Base-by-base conservation (phyloP, 2,113 vertebrate species). In the Eulacestoma nigropectus region DNA sequence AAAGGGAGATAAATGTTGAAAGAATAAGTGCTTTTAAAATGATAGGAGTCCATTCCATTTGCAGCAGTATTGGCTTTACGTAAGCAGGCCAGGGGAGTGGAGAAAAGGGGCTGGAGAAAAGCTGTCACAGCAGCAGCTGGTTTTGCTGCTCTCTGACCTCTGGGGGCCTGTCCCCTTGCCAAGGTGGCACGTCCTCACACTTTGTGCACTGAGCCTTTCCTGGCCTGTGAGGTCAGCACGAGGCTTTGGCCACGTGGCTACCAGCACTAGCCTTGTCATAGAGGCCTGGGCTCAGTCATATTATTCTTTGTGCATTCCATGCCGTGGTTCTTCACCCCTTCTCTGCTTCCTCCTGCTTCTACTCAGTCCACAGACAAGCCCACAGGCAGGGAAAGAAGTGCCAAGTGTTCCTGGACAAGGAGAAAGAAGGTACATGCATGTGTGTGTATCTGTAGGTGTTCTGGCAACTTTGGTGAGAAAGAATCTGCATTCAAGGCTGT, bases 171-270 rank as follows among this genome's bases (percentile, higher is more conserved):
- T 65, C 41, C 37, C 46, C 16, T n/a, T 47, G 25, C 42, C 73
- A 42, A 23, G 42, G 52, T 2, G 6, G 72, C 50, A 60, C 0
- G 0, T 67, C 63, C 44, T 81, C 23, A 59, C 8, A 2, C 16
- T 60, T 33, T 13, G 29, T 16, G 4, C 7, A 1, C 63, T 30
- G 32, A 59, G 41, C 17, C 63, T 47, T 42, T 75, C 62, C n/a
- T 35, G 35, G 39, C 27, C 50, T 30, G 4, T 14, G 33, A 65
- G 41, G 19, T 50, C 41, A 64, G 12, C 20, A 44, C 0, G 0
- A 63, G 20, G 49, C 44, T 86, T 83, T 2, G 2, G 37, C 52
- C 37, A 15, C 0, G 0, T 26, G 37, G 25, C 26, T 41, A 15
- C 39, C 39, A 55, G 41, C 52, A 72, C 16, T 0, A 83, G 20